Conservation (phyloP, 2,797 vertebrate species). For the Lithobates sylvaticus region DNA sequence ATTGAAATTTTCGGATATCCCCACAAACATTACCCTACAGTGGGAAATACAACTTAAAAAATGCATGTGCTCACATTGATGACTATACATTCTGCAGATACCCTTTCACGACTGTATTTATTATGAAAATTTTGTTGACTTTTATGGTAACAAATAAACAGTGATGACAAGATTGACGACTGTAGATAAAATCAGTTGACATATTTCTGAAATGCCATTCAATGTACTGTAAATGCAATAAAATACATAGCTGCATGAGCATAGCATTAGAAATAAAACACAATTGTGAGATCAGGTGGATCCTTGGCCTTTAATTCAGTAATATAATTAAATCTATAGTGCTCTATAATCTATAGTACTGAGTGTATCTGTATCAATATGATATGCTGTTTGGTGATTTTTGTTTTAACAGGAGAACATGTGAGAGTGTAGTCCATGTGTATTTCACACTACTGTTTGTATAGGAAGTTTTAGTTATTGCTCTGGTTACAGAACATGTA, state of each 20-base stretch:
- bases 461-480: conserved; percentile 74
- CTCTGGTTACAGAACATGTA: conserved; percentile 69
- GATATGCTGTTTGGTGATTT: conserved; percentile 70
- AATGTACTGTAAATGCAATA: conserved; percentile 79
- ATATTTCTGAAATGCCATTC: conserved; percentile 67
- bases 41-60: neutral
- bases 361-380: conserved; percentile 61
- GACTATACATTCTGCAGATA: conserved; percentile 57
- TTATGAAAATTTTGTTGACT: conserved; percentile 65
- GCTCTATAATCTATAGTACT: conserved; percentile 59
- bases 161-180: conserved; percentile 62
- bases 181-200: conserved; percentile 65
- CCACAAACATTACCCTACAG: neutral
- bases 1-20: conserved; percentile 63
- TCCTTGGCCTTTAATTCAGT: conserved; percentile 73
- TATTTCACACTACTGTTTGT: conserved; percentile 74
- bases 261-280: conserved; percentile 76
- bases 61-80: conserved; percentile 74
- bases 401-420: conserved; percentile 68
- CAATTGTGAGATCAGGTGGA: conserved; percentile 68
- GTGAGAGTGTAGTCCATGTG: conserved; percentile 78
- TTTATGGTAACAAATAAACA: conserved; percentile 67
- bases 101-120: conserved; percentile 63
- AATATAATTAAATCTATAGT: conserved; percentile 49
- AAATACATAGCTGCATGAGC: conserved; percentile 80